Base-by-base conservation (phyloP, 2,113 vertebrate genomes). In the Hassar affinis region DNA sequence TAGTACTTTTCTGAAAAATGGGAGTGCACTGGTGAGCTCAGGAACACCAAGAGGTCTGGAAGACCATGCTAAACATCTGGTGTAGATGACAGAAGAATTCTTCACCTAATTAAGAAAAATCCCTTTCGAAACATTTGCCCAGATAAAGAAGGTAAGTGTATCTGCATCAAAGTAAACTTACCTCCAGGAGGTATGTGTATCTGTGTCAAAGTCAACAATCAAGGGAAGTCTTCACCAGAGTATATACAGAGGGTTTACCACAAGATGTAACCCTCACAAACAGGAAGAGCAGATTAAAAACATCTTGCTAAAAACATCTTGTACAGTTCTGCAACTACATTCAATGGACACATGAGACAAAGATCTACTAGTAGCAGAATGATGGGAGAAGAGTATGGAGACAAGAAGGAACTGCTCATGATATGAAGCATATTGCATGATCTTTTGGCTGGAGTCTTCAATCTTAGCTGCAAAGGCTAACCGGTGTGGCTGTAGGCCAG, bases 181-280 rank as follows among this genome's bases (percentile, higher is more conserved):
- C 15, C 62, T 22, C 15, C 30, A 42, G 35, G 18, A 42, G 35
- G 1, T 27, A 61, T 12, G n/a, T 61, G n/a, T 35, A 64, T 64
- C 35, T 68, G 66, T 69, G 22, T 69, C 66, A 69, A 22, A 69
- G 66, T 69, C 38, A 69, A 45, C 8, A 69, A 45, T 69, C 20
- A 69, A 45, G 66, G 10, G 38, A 25, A 11, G 38, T 22, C 38
- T 25, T 69, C 66, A 25, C 15, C 30, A 64, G 62, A 45, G 38
- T 45, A 69, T 10, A 35, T 12, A 69, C 20, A 72, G 25, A 49
- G 42, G 11, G 12, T 72, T 72, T 47, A 72, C 69, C 42, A 72
- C 42, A 72, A 49, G 69, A 27, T 25, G 20, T 42, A 45, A 11
- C n/a, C 25, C 22, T 45, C 38, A 71, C 12, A 71, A 71, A 71